Evolutionary conservation across 2,888 invertebrate genomes (phyloP), one percentile per base, ranked within the genome.

Genomic region (Chrysolina americana): DNA sequence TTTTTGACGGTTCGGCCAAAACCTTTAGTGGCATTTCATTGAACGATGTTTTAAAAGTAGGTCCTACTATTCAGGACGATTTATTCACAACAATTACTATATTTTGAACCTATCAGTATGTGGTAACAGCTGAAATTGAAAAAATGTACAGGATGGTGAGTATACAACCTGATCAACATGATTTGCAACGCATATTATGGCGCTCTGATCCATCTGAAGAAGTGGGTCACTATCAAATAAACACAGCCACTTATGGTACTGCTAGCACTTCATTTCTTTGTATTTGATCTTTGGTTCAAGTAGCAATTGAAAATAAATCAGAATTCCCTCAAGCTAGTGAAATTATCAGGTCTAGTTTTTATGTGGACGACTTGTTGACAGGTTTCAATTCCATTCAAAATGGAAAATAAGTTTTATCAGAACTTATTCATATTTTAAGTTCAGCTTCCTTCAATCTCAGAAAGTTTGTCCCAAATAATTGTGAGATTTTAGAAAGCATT

Each of bases 21-120:
- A 76, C 78, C 10, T 50, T 23, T 5, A 66, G 75, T 4, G 78
- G 79, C 9, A 3, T 74, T 13, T 79, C 79, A 17, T 71, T 81
- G 9, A 82, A 82, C 63, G 80, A 83, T 56, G 63, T 74, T 8
- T 74, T 74, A 28, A 68, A 74, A 28, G 65, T 70, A 23, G 82
- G 82, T 10, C 78, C 80, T 19, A 76, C 63, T 15, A 71, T 82
- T 28, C 81, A 82, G 65, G 59, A 78, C 17, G 77, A 82, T 70
- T 56, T 82, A 19, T 78, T 81, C 70, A 41, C 69, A 21, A 80
- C 81, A 41, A 13, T 82, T n/a, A 13, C 63, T n/a, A 50, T 80
- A 36, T 82, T 82, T 75, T 23, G 84, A 41, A 21, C 17, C n/a
- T 41, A 68, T 56, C 53, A 53, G 5, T 56, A 53, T 44, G 72